Base-by-base conservation (phyloP, 2,797 vertebrate species). In the Pitangus sulphuratus region DNA sequence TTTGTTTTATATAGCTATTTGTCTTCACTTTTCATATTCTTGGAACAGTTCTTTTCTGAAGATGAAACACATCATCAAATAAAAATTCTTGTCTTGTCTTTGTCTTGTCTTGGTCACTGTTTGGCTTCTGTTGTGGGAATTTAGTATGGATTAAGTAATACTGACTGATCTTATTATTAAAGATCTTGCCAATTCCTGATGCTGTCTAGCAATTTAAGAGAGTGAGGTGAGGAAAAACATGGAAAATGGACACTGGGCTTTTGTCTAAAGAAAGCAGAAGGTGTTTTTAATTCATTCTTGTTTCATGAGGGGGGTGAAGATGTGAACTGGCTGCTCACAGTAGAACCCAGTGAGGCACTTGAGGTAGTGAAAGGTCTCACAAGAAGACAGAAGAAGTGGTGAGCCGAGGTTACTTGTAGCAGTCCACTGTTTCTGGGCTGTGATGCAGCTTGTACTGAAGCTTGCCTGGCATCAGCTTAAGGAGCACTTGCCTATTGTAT, bases 91-190 rank as follows among this genome's bases (percentile, higher is more conserved):
- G 50, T 66, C 68, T 90, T 51, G 65, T 66, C 68, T 90, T 51
- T n/a, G n/a, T 84, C 47, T 84, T 64, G 50, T 66, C 68, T 90
- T 51, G 65, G 74, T 93, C 87, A 93, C 37, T 68, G 35, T 89
- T 95, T 97, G 94, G 87, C 90, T 94, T 17, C 64, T 47, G 48
- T 74, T 92, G 57, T 93, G 93, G 75, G 93, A 97, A 90, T 95
- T 89, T 51, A 82, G 14, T 74, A 72, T 26, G 68, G 82, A 74
- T 93, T 78, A 87, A 85, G 80, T 90, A 92, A 94, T 88, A 21
- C 30, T 84, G 51, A 62, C 84, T 91, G 79, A 62, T 94, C 79
- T 79, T 62, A 51, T 40, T 95, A 45, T 58, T 93, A 95, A 91
- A 94, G 75, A 71, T 83, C 90, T 71, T 96, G 93, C 66, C 84